A percentile compares a stretch with the other conserved stretches of the same genome.
These are phyloP conservation scores for Nephrotoma guestfalica DNA, from an alignment of 2,888 invertebrate species.

Conservation along the genomic window DNA sequence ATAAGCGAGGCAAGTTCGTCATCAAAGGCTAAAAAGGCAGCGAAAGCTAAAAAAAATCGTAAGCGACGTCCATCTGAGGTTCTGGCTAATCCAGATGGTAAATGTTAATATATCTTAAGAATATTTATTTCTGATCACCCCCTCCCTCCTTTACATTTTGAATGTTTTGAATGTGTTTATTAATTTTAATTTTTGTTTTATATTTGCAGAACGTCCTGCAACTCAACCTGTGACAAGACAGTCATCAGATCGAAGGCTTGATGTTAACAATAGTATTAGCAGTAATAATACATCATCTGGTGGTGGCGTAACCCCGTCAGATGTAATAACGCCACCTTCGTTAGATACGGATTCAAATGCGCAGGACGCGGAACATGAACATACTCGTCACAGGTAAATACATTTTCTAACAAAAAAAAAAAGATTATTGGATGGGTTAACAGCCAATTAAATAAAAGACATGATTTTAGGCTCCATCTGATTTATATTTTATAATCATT, in stretches of 20 bases:
- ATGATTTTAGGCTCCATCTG: no score
- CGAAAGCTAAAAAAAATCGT: constrained; percentile 20
- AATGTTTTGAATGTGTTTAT: no score
- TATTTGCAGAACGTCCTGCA: constrained; percentile 25
- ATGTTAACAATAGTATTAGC: constrained; percentile 21
- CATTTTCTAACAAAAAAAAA: neutral
- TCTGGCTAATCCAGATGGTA: constrained; percentile 16
- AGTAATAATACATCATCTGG: constrained; percentile 18
- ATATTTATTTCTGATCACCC: neutral
- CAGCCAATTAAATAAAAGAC: no score
- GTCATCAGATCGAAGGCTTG: constrained; percentile 31
- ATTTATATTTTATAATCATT: no score
- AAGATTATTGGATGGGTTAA: neutral
- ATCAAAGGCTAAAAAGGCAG: constrained; percentile 22
- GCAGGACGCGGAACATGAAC: constrained; percentile 21
- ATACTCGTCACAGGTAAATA: constrained; percentile 18
- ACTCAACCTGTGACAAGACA: constrained; percentile 29
- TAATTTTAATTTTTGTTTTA: constrained; percentile 7
- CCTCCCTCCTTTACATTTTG: neutral
- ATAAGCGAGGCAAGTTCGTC: constrained; percentile 25
- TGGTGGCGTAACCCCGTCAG: constrained; percentile 12
- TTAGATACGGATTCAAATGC: constrained; percentile 22
- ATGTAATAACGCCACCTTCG: constrained; percentile 20
- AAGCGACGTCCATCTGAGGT: constrained; percentile 12
- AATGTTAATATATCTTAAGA: neutral